Base-by-base conservation (phyloP, 2,888 invertebrate genomes). In the Epistrophe eligans region DNA sequence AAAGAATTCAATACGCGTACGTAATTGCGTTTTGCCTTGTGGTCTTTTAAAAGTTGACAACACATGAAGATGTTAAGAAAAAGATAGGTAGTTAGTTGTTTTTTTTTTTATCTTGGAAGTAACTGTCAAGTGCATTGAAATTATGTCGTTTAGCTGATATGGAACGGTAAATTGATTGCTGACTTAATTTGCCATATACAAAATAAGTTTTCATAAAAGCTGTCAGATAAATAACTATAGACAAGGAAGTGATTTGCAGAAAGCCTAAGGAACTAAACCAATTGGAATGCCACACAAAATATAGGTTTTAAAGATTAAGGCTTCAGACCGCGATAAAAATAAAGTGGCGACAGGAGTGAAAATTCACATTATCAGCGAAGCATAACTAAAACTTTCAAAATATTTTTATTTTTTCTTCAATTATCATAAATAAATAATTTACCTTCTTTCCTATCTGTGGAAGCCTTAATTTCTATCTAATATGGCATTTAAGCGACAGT, bases 121-220 rank as follows among this genome's bases (percentile, higher is more conserved):
- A 81, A 84, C 79, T 84, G 80, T 80, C 76, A 84, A 84, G 84
- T 76, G 71, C 80, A 73, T 84, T 77, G 72, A 81, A 84, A 81
- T 84, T 76, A 67, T 81, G 76, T 81, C 84, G 84, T 81, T 84
- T 77, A 72, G 52, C 66, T 72, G 80, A 79, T 84, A 76, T 40
- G 45, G 45, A 84, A 81, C 84, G 84, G 84, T 80, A 84, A 84
- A 80, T 72, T 80, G 48, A 57, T 48, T 74, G 40, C 74, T 57
- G 74, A 43, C 64, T 76, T 66, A 66, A 48, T 45, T 48, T 66
- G 66, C 66, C 66, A 62, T 62, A 62, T 24, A 43, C 40, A 43
- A 62, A 24, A 62, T 62, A 62, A 62, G 24, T 43, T 24, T 43
- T 43, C 8, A 62, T 43, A 43, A 62, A 58, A 58, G 2, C 24